These are phyloP conservation scores for Drosophila kikkawai DNA, from an alignment of 1,140 invertebrate species.

Conservation along the genomic window DNA sequence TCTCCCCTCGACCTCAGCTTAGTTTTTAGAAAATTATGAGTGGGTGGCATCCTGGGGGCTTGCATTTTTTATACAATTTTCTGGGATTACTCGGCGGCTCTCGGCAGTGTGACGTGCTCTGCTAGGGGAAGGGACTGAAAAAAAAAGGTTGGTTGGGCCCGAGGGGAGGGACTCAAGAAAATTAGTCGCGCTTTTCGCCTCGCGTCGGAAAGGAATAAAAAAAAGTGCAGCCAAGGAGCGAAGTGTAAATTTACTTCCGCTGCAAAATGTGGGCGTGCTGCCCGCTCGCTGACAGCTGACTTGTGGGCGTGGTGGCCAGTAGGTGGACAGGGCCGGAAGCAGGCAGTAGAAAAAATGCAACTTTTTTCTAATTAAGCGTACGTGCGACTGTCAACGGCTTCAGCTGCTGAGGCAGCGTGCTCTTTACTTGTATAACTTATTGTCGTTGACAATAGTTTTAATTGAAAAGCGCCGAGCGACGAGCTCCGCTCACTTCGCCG, in stretches of 20 bases:
- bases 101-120: slow-evolving; percentile 1
- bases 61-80: slow-evolving; percentile 69
- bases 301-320: slow-evolving; percentile 19
- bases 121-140: background rate
- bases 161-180: slow-evolving; percentile 58
- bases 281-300: slow-evolving; percentile 55
- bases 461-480: slow-evolving; percentile 63
- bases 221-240: slow-evolving; percentile 57
- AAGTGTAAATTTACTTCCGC: slow-evolving; percentile 81
- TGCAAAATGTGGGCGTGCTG: slow-evolving; percentile 63
- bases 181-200: slow-evolving; percentile 73
- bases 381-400: slow-evolving; percentile 76
- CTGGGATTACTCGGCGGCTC: slow-evolving; percentile 58
- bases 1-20: slow-evolving; percentile 14
- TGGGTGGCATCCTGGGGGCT: slow-evolving; percentile 30
- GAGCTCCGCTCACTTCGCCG: background rate
- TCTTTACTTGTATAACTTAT: slow-evolving; percentile 74
- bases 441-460: slow-evolving; percentile 82
- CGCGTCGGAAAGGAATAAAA: slow-evolving; percentile 78
- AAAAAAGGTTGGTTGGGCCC: background rate
- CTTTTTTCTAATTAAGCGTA: slow-evolving; percentile 83
- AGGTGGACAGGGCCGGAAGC: slow-evolving; percentile 44
- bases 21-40: slow-evolving; percentile 67
- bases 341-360: slow-evolving; percentile 35
- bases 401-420: slow-evolving; percentile 55